Evolutionary conservation across 2,888 invertebrate species (phyloP), one percentile per base, ranked within the genome.

Genomic region (Phragmatobia fuliginosa): DNA sequence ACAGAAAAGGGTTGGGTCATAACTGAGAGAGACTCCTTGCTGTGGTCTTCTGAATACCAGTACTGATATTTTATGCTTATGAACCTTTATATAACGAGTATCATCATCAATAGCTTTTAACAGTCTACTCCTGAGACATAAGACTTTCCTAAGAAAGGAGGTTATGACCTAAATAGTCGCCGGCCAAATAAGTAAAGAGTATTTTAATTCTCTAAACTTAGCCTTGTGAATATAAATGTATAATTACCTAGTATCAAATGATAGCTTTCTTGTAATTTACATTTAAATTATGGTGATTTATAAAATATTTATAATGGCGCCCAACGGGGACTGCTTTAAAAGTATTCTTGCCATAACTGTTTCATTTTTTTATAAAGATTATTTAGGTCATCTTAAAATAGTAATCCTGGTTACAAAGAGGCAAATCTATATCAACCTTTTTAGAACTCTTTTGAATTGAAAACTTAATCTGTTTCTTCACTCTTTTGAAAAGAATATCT

Each of bases 301-400:
- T 6, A 2, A 67, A 67, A 33, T 49, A 31, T n/a, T 38, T 38
- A 33, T 64, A 52, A 33, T 64, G 64, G 64, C 64, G 64, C 64
- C 64, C 52, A 64, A 33, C 65, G 10, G 36, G 25, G 65, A 28
- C 56, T n/a, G n/a, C n/a, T n/a, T n/a, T n/a, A n/a, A n/a, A n/a
- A n/a, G n/a, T n/a, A n/a, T n/a, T n/a, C n/a, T n/a, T n/a, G n/a
- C n/a, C n/a, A n/a, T n/a, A n/a, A n/a, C 10, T 38, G 14, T 38
- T 11, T 38, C 14, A 49, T 49, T 6, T 2, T n/a, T n/a, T 0
- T 1, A 6, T 6, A n/a, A n/a, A 2, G 2, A n/a, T n/a, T 0
- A 49, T 21, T 6, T n/a, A 21, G n/a, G 56, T 7, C 16, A 28
- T 28, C 14, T 1, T 16, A 28, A 56, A 56, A 56, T 16, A 56